These are phyloP conservation scores for Junonia oenone DNA, from an alignment of 2,888 invertebrate genomes.

Conservation along the genomic window DNA sequence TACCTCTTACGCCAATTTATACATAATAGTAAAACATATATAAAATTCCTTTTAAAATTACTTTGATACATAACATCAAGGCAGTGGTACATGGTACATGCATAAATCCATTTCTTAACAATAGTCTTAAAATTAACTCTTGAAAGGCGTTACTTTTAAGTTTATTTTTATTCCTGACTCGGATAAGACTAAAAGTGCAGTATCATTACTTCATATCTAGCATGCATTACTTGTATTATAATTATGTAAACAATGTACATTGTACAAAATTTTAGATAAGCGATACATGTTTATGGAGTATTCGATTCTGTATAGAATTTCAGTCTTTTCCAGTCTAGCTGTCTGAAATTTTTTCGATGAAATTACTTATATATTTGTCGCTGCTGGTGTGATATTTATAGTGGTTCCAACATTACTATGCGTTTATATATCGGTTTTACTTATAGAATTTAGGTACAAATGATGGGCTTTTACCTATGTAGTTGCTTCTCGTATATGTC, in stretches of 20 bases:
- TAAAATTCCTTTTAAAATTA: conserved; percentile 50
- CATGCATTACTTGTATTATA: neutral
- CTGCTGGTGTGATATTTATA: neutral
- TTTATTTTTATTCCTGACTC: neutral
- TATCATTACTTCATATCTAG: neutral
- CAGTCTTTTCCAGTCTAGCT: neutral
- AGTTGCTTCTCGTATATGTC: neutral
- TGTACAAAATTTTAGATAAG: neutral
- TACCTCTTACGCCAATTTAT: conserved; percentile 37
- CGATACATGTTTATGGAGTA: neutral
- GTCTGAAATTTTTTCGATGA: neutral
- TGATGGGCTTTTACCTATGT: neutral
- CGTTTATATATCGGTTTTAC: neutral
- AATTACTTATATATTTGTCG: neutral
- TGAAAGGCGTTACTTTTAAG: conserved; percentile 6
- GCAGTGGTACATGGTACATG: conserved; percentile 56
- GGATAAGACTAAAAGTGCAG: neutral
- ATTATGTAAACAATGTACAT: neutral
- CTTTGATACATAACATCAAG: conserved; percentile 59
- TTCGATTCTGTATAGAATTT: neutral
- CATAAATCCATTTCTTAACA: conserved; percentile 19
- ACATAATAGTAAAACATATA: conserved; percentile 49
- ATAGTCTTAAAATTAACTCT: conserved; percentile 11
- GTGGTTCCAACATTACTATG: neutral
- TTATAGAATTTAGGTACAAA: no score